Evolutionary conservation across 2,888 invertebrate genomes (phyloP), one percentile per base, ranked within the genome.

Genomic region (Drosophila demipolita): DNA sequence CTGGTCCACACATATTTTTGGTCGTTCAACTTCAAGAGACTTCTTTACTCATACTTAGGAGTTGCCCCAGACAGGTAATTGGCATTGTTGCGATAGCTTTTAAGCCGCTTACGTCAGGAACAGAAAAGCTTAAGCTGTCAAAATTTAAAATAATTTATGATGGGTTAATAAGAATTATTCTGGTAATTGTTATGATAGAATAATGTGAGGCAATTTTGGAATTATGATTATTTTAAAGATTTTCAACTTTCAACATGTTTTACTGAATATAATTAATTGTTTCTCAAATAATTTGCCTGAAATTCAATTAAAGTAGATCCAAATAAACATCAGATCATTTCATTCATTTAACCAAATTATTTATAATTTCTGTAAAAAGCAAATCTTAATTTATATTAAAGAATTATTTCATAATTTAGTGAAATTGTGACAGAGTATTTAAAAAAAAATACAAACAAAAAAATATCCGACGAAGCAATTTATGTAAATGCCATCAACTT

Each of bases 91-190:
- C 5, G 7, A n/a, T 20, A 38, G 48, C 36, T 42, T 29, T 38
- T 60, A 63, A 75, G 55, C 64, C 29, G 62, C 40, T 73, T 73
- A 62, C 32, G 17, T 17, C n/a, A 38, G 20, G 15, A 26, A 1
- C 36, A 26, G 17, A 38, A 59, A 49, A 49, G 42, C 62, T 48
- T 58, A 42, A 50, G 15, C 45, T 71, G 60, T 54, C 55, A 62
- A 59, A 66, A 63, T 42, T 48, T 52, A 7, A 49, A 62, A 64
- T 50, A 58, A 60, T 35, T 20, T 29, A 17, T 65, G 40, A 29
- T 5, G 6, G 29, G 29, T 29, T 29, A 29, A 29, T 23, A 52
- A 35, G 20, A 35, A 7, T 35, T 38, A 23, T 20, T 45, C 12
- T 23, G 20, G 7, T 42, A 26, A 60, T 32, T 38, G 60, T 6